Evolutionary conservation across 2,113 vertebrate genomes (phyloP).

Genomic region (Sander lucioperca): DNA sequence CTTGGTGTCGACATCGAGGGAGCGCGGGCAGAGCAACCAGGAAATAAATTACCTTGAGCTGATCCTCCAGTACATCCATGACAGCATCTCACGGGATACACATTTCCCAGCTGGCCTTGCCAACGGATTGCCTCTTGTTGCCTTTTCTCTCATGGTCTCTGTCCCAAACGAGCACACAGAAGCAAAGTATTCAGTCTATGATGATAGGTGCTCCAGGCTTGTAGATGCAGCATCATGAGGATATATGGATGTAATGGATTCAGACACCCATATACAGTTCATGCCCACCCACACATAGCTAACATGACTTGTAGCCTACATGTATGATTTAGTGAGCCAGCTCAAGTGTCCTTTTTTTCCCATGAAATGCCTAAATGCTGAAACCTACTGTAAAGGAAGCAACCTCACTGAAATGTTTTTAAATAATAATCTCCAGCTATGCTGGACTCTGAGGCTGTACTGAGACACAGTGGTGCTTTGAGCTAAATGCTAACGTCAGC

Average conservation of each 20-base stretch:
- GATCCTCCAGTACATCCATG: conserved; percentile 48
- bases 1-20: conserved; percentile 28
- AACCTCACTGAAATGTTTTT: not conserved
- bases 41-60: conserved; percentile 74
- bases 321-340: conserved; percentile 29
- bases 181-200: not conserved
- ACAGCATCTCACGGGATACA: conserved; percentile 55
- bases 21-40: conserved; percentile 63
- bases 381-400: not conserved
- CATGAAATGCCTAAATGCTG: not conserved
- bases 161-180: not conserved
- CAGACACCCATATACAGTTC: not conserved
- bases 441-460: not conserved
- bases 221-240: not conserved
- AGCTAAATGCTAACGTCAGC: too few relatives aligned
- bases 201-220: not conserved
- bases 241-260: conserved; percentile 26
- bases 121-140: conserved; percentile 36
- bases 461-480: not conserved
- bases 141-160: conserved; percentile 21
- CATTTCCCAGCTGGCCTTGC: conserved; percentile 61
- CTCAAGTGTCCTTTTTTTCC: not conserved
- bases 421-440: too few relatives aligned
- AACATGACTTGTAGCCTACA: not conserved
- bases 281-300: conserved; percentile 3